Evolutionary conservation across 1,140 invertebrate genomes (phyloP), one percentile per base, ranked within the genome.

Genomic region (Drosophila mojavensis): DNA sequence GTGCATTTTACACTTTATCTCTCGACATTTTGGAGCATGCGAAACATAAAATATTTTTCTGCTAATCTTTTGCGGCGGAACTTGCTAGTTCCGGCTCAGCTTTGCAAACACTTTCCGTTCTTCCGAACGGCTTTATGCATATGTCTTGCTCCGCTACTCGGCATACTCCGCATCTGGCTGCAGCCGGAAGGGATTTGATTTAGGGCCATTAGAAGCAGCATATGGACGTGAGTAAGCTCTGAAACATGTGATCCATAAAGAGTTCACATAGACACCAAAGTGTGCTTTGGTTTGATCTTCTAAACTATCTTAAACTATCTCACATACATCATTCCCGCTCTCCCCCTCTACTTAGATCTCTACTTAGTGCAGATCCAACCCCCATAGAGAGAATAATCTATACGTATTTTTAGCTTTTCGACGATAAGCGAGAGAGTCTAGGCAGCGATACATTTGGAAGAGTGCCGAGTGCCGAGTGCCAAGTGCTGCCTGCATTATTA

Each of bases 41-140:
- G 66, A 66, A 86, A 89, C 67, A 78, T 71, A 76, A 75, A 82
- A 75, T 78, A 78, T 89, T 88, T 89, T 78, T 66, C 73, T 54
- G 70, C 76, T 88, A 89, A 88, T 88, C 83, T 88, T 71, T 80
- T 79, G 76, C 68, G 68, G 64, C 83, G 82, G 79, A 83, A 70
- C 68, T 51, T 70, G 45, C 5, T 45, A 69, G 63, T 88, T 88
- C 83, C 83, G 84, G 84, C 77, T 79, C 77, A 86, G 73, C 54
- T 83, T 88, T 70, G 79, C 76, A 68, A 76, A 78, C 73, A 78
- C 82, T 89, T 83, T 83, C 84, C 83, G 71, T 58, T 63, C 43
- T 47, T 43, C 39, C 51, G 26, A 56, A n/a, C 13, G 7, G 43
- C 7, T 51, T 63, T 43, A 55, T 20, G 63, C 83, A 86, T 86